A percentile compares a stretch with the other conserved stretches of the same genome.
Conservation (phyloP, 2,113 vertebrate genomes). For the Vidua chalybeata region DNA sequence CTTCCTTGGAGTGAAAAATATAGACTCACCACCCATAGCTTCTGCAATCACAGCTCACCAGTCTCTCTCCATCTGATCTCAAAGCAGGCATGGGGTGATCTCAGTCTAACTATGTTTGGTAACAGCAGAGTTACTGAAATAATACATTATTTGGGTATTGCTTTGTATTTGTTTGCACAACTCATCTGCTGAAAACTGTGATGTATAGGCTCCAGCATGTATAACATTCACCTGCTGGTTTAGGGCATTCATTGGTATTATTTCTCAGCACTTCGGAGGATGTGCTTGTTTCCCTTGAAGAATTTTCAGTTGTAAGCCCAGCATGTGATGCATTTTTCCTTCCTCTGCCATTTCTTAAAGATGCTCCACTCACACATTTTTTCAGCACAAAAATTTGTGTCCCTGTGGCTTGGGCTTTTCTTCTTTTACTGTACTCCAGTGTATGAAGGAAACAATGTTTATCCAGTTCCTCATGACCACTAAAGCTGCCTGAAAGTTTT, state of each 20-base stretch:
- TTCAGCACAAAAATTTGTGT: not conserved
- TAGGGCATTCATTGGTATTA: not conserved
- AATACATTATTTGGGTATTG: not conserved
- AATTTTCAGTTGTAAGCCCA: not conserved
- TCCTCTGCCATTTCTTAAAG: not conserved
- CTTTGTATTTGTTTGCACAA: not conserved
- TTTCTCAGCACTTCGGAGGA: not conserved
- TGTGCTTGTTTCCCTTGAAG: not conserved
- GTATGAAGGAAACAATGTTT: not conserved
- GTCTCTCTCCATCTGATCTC: not conserved
- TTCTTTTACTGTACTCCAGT: not conserved
- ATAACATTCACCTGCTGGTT: not conserved
- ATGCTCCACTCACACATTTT: not conserved
- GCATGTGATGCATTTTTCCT: not conserved
- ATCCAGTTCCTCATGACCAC: not conserved
- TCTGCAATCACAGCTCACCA: not conserved
- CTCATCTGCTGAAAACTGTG: not conserved
- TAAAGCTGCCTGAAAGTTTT: not conserved
- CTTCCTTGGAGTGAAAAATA: not conserved
- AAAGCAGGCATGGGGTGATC: not conserved
- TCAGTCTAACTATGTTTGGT: not conserved
- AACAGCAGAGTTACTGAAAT: not conserved
- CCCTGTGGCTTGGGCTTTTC: not conserved
- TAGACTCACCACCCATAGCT: not conserved
- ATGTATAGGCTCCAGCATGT: not conserved